phyloP scores from a whole-genome alignment of 2,888 invertebrate species.

The Drosophila aldrichi region DNA sequence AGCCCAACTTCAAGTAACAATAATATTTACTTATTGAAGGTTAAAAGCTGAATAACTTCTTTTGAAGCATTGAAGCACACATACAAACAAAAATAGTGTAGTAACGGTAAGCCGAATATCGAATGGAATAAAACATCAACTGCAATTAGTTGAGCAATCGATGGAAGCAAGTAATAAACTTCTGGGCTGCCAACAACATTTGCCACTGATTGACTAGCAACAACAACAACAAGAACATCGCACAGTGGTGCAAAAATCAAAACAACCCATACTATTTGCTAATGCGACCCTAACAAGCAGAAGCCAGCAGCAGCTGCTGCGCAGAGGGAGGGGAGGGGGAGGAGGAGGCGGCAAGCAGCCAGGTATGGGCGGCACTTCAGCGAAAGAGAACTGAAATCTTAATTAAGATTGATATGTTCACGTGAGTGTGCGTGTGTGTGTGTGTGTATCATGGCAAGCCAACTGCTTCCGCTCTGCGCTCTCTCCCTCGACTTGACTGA shows the following conservation, averaged over 20 bases:
- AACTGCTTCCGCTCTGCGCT: conserved; percentile 6
- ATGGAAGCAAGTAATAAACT: conserved; percentile 64
- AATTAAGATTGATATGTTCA: conserved; percentile 84
- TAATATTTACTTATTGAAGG: conserved; percentile 33
- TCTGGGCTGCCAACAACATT: conserved; percentile 58
- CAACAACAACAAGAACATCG: conserved; percentile 21
- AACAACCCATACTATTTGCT: conserved; percentile 36
- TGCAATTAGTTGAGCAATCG: conserved; percentile 71
- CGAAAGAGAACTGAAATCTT: conserved; percentile 77
- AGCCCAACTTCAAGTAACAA: conserved; percentile 9
- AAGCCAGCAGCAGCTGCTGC: conserved; percentile 1
- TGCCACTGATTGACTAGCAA: conserved; percentile 56
- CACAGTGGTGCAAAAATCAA: conserved; percentile 41
- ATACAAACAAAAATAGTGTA: conserved; percentile 2
- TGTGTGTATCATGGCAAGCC: conserved; percentile 32
- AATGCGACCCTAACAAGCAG: conserved; percentile 36
- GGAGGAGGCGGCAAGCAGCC: conserved; percentile 3
- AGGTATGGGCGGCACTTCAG: conserved; percentile 56
- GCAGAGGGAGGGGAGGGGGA: no score
- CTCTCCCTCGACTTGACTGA: conserved; percentile 47
- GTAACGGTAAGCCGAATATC: conserved; percentile 20
- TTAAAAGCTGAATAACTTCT: conserved; percentile 26
- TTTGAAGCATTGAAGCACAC: conserved; percentile 17
- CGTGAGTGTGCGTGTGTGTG: conserved; percentile 46
- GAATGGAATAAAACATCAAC: conserved; percentile 59